Conservation (phyloP, 2,888 invertebrate genomes). For the Osmoderma eremita region DNA sequence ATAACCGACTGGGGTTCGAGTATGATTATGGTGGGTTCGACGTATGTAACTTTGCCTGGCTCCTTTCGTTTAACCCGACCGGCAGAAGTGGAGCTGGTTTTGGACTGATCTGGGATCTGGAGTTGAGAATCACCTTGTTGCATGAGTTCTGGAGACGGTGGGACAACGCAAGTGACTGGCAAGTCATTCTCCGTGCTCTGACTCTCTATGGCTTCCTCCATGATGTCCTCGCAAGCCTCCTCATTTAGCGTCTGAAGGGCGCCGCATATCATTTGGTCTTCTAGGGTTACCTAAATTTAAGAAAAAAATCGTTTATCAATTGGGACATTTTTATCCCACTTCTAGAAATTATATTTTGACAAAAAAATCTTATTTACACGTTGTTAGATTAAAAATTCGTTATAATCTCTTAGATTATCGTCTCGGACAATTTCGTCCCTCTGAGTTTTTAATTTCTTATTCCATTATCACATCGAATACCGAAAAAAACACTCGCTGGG, state of each 20-base stretch:
- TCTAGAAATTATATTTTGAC: not conserved
- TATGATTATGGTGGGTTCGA: constrained; percentile 53
- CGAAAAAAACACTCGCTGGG: too few species aligned
- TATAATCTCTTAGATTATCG: too few species aligned
- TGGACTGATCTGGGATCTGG: constrained; percentile 8
- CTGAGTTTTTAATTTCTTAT: too few species aligned
- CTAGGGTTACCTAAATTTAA: constrained; percentile 81
- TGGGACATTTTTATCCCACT: too few species aligned
- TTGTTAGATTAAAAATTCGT: too few species aligned
- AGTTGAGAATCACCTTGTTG: constrained; percentile 57
- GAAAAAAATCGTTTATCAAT: too few species aligned
- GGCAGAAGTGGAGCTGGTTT: constrained; percentile 23
- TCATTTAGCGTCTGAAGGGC: constrained; percentile 92
- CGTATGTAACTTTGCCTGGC: constrained; percentile 43
- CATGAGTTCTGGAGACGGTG: constrained; percentile 60
- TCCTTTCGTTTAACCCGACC: constrained; percentile 45
- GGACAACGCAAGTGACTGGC: constrained; percentile 61
- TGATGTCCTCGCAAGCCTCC: constrained; percentile 91
- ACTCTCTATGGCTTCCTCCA: constrained; percentile 70
- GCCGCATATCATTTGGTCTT: constrained; percentile 95
- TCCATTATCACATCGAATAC: too few species aligned
- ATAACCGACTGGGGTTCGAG: constrained; percentile 44
- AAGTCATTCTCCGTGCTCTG: constrained; percentile 56
- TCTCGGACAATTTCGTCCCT: too few species aligned
- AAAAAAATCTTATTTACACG: too few species aligned